Conservation (phyloP, 2,888 invertebrate species). For the Lydus trimaculatus region DNA sequence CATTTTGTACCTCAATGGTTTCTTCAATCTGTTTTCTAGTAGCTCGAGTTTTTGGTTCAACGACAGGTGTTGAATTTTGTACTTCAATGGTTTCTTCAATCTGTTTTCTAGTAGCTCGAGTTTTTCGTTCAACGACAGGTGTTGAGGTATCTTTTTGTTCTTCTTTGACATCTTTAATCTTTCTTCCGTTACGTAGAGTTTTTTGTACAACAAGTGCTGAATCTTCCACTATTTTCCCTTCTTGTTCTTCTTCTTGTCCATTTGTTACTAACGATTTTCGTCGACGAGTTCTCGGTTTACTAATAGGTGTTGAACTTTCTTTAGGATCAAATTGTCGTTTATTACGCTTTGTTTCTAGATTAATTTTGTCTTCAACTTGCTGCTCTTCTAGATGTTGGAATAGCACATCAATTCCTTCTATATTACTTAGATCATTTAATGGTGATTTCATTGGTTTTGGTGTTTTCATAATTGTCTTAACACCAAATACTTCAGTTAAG, state of each 20-base stretch:
- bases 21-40: neutral
- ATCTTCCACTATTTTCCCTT: neutral
- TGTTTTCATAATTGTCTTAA: no score
- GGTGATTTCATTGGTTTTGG: neutral
- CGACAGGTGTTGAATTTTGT: neutral
- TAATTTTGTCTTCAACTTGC: neutral
- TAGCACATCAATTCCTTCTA: conserved; percentile 59
- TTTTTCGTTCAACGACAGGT: neutral
- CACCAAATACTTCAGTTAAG: no score
- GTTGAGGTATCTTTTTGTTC: neutral
- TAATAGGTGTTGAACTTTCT: no score
- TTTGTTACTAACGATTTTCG: neutral
- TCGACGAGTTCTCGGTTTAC: neutral
- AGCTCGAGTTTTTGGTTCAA: neutral
- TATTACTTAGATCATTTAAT: conserved; percentile 48
- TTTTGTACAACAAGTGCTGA: neutral
- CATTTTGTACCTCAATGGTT: neutral
- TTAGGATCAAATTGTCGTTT: neutral
- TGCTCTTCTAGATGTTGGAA: conserved; percentile 31
- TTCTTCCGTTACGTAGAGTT: neutral
- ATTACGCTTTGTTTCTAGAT: neutral
- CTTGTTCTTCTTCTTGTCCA: neutral
- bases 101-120: neutral
- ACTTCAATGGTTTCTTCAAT: neutral
- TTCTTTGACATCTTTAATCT: neutral